phyloP scores from a whole-genome alignment of 2,797 vertebrate genomes.

The Tangara arthus region DNA sequence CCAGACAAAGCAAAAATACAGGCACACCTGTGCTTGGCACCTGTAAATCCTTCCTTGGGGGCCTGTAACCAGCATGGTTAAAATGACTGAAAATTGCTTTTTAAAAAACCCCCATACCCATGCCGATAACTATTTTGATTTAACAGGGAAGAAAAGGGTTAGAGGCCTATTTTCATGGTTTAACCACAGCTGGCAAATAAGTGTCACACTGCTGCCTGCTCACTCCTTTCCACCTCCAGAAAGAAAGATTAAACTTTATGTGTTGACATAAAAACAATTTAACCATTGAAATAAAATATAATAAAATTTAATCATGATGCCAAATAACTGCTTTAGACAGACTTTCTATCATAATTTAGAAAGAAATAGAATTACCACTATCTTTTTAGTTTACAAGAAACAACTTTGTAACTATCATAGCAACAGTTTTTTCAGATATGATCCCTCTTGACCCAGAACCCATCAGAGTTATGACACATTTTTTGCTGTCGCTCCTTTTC shows the following conservation, averaged over 20 bases:
- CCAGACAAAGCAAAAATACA: accelerated
- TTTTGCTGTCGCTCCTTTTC: neutral
- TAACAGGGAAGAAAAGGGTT: neutral
- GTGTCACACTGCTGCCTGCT: neutral
- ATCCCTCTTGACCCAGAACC: neutral
- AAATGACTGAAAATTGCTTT: neutral
- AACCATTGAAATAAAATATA: neutral
- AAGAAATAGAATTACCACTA: neutral
- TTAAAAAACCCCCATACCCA: neutral
- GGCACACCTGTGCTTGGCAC: neutral
- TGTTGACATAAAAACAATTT: neutral
- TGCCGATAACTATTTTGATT: neutral
- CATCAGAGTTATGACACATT: neutral
- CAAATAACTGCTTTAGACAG: neutral
- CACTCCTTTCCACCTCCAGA: neutral
- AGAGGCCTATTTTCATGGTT: neutral
- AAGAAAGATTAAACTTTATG: neutral
- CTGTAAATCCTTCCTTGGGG: neutral
- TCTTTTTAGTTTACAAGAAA: neutral
- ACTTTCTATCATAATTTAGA: neutral
- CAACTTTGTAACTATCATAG: neutral
- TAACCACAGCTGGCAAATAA: neutral
- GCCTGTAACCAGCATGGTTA: neutral
- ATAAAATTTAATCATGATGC: neutral
- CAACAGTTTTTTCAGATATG: neutral